Conservation (phyloP, 2,113 vertebrate genomes). For the Castor canadensis region DNA sequence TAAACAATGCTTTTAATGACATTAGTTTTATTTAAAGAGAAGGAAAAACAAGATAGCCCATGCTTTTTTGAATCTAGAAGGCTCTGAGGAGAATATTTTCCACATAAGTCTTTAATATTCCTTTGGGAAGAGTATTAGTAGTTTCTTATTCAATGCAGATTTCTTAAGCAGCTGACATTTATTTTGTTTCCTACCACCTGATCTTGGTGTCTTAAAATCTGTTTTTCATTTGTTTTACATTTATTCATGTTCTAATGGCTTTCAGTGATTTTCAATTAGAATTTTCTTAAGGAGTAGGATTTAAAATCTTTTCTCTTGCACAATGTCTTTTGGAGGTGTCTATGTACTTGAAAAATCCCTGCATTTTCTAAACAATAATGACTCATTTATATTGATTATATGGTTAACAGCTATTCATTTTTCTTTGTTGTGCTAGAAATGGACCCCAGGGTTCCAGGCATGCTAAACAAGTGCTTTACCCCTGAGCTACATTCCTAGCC, state of each 20-base stretch:
- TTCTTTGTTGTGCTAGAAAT: background rate
- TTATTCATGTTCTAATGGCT: conserved; percentile 79
- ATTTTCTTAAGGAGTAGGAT: conserved; percentile 61
- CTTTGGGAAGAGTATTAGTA: conserved; percentile 74
- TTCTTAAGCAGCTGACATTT: conserved; percentile 81
- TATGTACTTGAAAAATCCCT: background rate
- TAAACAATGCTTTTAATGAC: background rate
- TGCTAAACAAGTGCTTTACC: no score
- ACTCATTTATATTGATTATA: background rate
- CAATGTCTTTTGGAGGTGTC: background rate
- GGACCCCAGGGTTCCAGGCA: no score
- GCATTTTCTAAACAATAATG: background rate
- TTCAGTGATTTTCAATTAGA: conserved; percentile 66
- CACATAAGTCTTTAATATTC: conserved; percentile 76
- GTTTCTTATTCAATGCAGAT: conserved; percentile 75
- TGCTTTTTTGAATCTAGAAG: conserved; percentile 25
- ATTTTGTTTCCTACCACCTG: conserved; percentile 77
- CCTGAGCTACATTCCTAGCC: no score
- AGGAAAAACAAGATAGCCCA: conserved; percentile 1
- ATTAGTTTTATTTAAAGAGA: conserved; percentile 47
- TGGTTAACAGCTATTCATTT: conserved; percentile 24
- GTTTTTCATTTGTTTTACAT: conserved; percentile 79
- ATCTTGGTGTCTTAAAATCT: conserved; percentile 75
- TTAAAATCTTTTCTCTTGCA: conserved; percentile 30
- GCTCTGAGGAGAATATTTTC: conserved; percentile 52